Base-by-base conservation (phyloP, 2,888 invertebrate species). In the Argynnis bischoffii region DNA sequence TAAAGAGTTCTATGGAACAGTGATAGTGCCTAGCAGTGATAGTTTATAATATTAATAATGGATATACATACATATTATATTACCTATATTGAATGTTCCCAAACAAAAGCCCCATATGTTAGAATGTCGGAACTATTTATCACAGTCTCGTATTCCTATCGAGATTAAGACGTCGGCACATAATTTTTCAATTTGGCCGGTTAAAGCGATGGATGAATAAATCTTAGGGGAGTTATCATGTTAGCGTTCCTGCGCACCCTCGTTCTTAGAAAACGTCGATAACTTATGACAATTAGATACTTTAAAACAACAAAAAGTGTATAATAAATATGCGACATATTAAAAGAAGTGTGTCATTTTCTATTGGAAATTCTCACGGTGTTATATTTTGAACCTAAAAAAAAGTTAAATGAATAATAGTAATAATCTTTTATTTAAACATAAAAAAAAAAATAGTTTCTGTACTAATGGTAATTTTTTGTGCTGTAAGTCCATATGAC, bases 151-250 rank as follows among this genome's bases (percentile, higher is more conserved):
- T 56, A 65, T 64, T 68, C 65, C 57, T 64, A 55, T 59, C 70
- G 81, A 72, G 73, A 79, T 78, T 76, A 77, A 81, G 82, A 80
- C 77, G 85, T 86, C 85, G 82, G 76, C 88, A 87, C 87, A 88
- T 88, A 88, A 88, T 88, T 88, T 88, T 88, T 88, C 88, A 88
- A 88, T 88, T 88, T 87, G 83, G 84, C 82, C 87, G 84, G 87
- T 88, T 88, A 88, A 87, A 82, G 80, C 81, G 83, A 89, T 90
- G 88, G 91, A 91, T 92, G 90, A 90, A 91, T 90, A 90, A 91
- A 92, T 92, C 90, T 78, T 77, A 76, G 84, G 87, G 88, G 87
- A 79, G 81, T 76, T 81, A 88, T 88, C 83, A 82, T 86, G 87
- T 88, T 88, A 88, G 79, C 83, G 83, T 81, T 77, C 82, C 79